A percentile compares a stretch with the other conserved stretches of the same genome.
phyloP scores from a whole-genome alignment of 2,888 invertebrate species.

The Azorinus chamasolen region DNA sequence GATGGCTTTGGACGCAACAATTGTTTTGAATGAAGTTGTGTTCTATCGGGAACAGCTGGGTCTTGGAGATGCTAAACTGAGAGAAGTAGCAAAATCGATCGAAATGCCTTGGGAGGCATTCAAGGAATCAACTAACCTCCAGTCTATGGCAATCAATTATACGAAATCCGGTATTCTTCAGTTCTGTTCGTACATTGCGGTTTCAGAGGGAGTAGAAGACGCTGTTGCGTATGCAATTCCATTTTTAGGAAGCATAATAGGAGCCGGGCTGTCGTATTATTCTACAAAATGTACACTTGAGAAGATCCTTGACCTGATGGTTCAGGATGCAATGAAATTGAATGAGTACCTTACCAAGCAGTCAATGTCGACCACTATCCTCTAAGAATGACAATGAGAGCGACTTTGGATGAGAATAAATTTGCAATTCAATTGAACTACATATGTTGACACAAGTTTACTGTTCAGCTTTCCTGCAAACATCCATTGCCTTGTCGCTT shows the following conservation, averaged over 20 bases:
- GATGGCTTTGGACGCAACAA: constrained; percentile 2
- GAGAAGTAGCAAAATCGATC: too few relatives aligned
- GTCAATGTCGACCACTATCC: background rate
- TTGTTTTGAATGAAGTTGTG: constrained; percentile 5
- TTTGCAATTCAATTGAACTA: too few relatives aligned
- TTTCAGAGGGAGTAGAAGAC: background rate
- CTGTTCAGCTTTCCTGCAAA: too few relatives aligned
- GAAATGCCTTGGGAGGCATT: too few relatives aligned
- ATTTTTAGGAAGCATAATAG: background rate
- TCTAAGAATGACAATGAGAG: background rate
- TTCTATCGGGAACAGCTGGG: constrained; percentile 36
- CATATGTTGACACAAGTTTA: too few relatives aligned
- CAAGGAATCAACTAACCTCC: too few relatives aligned
- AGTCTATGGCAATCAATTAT: too few relatives aligned
- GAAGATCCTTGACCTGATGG: background rate
- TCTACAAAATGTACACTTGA: background rate
- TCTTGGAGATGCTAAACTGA: constrained; percentile 6
- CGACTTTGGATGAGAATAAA: too few relatives aligned
- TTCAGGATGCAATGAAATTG: background rate
- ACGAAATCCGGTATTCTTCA: too few relatives aligned
- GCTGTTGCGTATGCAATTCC: background rate
- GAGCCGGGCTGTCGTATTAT: background rate
- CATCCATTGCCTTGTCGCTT: too few relatives aligned
- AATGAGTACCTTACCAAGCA: background rate
- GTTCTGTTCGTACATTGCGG: too few relatives aligned